phyloP scores from a whole-genome alignment of 2,797 vertebrate species.

The Rhabdophis nuchalis region DNA sequence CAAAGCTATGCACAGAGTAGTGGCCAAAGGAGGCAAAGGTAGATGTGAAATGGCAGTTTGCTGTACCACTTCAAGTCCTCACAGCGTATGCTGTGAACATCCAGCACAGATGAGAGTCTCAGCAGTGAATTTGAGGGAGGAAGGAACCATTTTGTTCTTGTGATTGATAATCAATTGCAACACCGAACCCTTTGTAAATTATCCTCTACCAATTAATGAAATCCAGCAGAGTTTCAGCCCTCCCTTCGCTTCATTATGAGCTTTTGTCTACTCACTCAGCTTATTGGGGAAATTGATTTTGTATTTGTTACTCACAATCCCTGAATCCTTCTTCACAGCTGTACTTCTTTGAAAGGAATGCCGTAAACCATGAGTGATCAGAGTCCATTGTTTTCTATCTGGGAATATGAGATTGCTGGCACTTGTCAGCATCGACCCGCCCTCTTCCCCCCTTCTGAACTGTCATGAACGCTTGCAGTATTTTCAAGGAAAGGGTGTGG shows the following conservation, averaged over 20 bases:
- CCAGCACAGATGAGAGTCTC: not conserved
- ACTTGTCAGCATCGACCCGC: not conserved
- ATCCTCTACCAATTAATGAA: not conserved
- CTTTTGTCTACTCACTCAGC: not conserved
- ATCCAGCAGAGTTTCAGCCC: not conserved
- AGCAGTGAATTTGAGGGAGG: not conserved
- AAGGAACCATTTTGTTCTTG: not conserved
- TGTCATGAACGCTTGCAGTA: not conserved
- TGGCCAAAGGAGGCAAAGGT: not conserved
- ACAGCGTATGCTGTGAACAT: not conserved
- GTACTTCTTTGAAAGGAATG: not conserved
- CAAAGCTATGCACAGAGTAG: not conserved
- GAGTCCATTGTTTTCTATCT: not conserved
- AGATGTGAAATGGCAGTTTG: not conserved
- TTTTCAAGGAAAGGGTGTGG: not conserved
- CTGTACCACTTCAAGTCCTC: not conserved
- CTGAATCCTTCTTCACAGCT: not conserved
- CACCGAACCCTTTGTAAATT: not conserved
- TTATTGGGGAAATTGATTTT: not conserved
- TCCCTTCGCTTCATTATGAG: not conserved
- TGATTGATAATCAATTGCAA: not conserved
- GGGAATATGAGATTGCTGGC: not conserved
- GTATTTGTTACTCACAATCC: not conserved
- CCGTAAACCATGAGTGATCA: not conserved
- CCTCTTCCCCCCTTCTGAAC: not conserved